Percentiles rank a stretch among this genome's conserved stretches.
These are phyloP conservation scores for Sigmodon hispidus DNA, from an alignment of 2,113 vertebrate species.

Conservation along the genomic window DNA sequence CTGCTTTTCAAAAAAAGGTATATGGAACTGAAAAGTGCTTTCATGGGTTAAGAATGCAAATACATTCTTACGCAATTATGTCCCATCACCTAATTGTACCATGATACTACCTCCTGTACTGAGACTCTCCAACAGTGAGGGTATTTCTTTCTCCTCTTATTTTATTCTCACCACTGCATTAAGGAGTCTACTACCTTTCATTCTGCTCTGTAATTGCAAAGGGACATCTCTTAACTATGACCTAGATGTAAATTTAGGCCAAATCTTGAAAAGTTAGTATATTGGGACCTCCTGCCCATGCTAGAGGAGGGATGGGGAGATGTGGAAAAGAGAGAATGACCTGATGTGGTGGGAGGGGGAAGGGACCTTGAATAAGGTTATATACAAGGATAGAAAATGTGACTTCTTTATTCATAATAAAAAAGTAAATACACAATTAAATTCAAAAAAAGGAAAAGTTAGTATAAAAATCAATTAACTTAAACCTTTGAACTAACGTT, in stretches of 20 bases:
- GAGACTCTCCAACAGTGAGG: neutral
- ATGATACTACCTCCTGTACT: neutral
- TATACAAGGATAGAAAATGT: too few species aligned
- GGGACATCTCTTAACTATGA: neutral
- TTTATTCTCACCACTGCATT: neutral
- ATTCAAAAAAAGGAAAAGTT: too few species aligned
- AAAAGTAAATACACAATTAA: too few species aligned
- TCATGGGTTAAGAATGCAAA: neutral
- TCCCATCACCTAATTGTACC: neutral
- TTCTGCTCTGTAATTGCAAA: neutral
- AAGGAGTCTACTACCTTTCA: neutral
- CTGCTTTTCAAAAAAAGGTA: neutral
- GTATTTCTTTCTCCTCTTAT: fast-evolving
- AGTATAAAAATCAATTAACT: neutral
- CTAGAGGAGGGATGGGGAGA: too few species aligned
- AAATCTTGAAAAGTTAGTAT: neutral
- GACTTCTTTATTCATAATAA: too few species aligned
- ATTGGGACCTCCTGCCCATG: too few species aligned
- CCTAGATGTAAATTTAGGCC: neutral
- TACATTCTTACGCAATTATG: neutral
- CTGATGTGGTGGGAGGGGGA: too few species aligned
- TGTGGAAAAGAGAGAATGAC: too few species aligned
- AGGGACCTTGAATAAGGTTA: too few species aligned
- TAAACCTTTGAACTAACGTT: constrained; percentile 10
- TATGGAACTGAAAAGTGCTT: neutral